Base-by-base conservation (phyloP, 2,888 invertebrate species). In the Pyralis farinalis region DNA sequence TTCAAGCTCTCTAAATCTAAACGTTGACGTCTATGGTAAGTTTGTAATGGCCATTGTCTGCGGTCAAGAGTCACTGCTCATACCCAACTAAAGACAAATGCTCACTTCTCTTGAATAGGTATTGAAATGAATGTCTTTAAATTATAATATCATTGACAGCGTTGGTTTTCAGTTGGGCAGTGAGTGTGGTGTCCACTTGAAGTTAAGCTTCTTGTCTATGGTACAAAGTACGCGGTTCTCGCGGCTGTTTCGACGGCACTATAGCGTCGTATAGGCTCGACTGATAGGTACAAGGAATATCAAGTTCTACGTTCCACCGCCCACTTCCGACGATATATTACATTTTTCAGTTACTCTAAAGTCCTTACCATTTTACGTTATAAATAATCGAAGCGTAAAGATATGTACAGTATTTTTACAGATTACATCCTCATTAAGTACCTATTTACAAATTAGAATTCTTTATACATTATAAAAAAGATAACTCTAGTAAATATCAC, bases 381-480 rank as follows among this genome's bases (percentile, higher is more conserved):
- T 86, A 87, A 86, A 87, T 87, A 78, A 87, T 80, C 70, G 82
- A 87, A 88, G 88, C 88, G 72, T 84, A 86, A 84, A 87, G 88
- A 88, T 88, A 88, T 88, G 88, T 88, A 88, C 88, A 88, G 81
- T 82, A 83, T 85, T 88, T 81, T 86, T 86, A 88, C 87, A 88
- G 74, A 72, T 82, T 86, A 85, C 73, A 76, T 71, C 74, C 60
- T 66, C 59, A 69, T 86, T 88, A 88, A 87, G 86, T 88, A 88
- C 85, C 87, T 88, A 88, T 88, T 88, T 88, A 88, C 88, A 88
- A 84, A 87, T 87, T 82, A 86, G 82, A 86, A 80, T 83, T 84
- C 83, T 84, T 83, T 87, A 85, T 87, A 87, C 88, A 87, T 74
- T 71, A 83, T 82, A 81, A 85, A 87, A 85, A 87, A 85, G 85